Evolutionary conservation across 2,888 invertebrate genomes (phyloP), one percentile per base, ranked within the genome.

Genomic region (Microplitis manilae): DNA sequence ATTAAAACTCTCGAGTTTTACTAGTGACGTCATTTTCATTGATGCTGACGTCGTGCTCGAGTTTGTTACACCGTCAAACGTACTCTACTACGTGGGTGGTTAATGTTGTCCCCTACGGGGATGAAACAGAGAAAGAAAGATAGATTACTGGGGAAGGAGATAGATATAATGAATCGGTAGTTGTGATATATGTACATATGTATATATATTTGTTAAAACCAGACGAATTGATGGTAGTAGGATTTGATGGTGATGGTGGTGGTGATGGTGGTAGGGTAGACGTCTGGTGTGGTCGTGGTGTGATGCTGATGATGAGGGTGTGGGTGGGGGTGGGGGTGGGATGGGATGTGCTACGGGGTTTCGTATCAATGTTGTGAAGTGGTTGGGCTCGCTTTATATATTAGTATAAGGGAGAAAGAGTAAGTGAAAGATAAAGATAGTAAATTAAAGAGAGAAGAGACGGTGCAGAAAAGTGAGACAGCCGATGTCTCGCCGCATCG

Each of bases 1-100:
- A 39, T 70, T 15, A 30, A 70, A 65, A 65, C 50, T 50, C 50
- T 1, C 5, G 50, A 8, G 65, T 65, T 65, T 65, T 65, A 17
- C 41, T 84, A 50, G 89, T 92, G 91, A 91, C 92, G 92, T 92
- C 91, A 92, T 89, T 89, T 90, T 90, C 91, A 91, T 91, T 92
- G 91, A 91, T 91, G 91, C 91, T 90, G 90, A 87, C 87, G 78
- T 76, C 72, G 73, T 64, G 73, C 78, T 76, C 73, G 77, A 72
- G 73, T 70, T 76, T 39, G 68, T 73, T 50, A 30, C 68, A 41
- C 39, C 71, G 68, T 40, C 68, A 67, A 77, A 70, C 68, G 64
- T 67, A 50, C 50, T 71, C 41, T 40, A 72, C 72, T 38, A 60
- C 79, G 76, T 78, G 78, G 79, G 79, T 76, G 78, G 77, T 73